Evolutionary conservation across 2,113 vertebrate genomes (phyloP).

Genomic region (Aepyceros melampus): DNA sequence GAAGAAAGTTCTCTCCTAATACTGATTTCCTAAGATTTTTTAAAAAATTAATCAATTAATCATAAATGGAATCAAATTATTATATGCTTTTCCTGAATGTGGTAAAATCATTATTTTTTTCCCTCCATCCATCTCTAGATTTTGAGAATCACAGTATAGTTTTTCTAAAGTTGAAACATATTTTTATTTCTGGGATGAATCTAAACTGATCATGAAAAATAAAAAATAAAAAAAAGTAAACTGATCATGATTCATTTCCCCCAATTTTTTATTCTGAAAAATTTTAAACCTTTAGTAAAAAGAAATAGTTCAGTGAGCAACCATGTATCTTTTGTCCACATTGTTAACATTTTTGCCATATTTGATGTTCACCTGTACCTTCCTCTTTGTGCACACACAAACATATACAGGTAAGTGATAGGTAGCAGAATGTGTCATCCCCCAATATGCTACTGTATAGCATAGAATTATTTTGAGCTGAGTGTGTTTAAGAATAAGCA

Average conservation of each 20-base stretch:
- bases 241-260: background rate
- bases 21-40: background rate
- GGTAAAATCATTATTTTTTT: background rate
- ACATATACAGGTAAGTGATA: background rate
- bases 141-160: background rate
- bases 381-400: background rate
- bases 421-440: background rate
- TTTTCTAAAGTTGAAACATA: background rate
- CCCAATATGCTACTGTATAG: background rate
- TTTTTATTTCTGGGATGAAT: background rate
- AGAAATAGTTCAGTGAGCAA: background rate
- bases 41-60: background rate
- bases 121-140: background rate
- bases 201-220: background rate
- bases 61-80: background rate
- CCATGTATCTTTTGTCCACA: background rate
- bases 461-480: background rate
- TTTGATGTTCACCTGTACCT: background rate
- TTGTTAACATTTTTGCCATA: background rate
- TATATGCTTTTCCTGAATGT: background rate
- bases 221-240: too few species aligned
- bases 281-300: background rate
- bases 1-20: background rate
- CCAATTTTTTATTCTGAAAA: conserved; percentile 11
- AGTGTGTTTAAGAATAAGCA: background rate